Conservation (phyloP, 1,140 invertebrate species). For the Saccostrea glomerata region DNA sequence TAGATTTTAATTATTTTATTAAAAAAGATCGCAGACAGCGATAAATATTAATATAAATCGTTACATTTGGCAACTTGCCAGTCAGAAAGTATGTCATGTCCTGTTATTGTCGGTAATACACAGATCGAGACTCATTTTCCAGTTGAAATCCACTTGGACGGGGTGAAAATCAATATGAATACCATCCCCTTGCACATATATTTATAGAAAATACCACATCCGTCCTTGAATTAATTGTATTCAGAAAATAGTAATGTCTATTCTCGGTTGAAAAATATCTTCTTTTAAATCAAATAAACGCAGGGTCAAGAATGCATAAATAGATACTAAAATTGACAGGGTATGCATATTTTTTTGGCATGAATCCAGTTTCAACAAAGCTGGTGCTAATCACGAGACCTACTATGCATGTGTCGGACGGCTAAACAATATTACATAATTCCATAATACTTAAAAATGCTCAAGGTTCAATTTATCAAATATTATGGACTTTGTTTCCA, state of each 20-base stretch:
- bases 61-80: not conserved
- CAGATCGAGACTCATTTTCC: not conserved
- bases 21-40: too few relatives aligned
- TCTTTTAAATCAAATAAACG: not conserved
- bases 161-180: not conserved
- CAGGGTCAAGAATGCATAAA: not conserved
- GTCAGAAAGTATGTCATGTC: not conserved
- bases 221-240: not conserved
- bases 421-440: not conserved
- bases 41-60: not conserved
- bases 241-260: not conserved
- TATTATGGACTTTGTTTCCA: too few relatives aligned
- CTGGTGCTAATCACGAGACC: not conserved
- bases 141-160: not conserved
- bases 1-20: too few relatives aligned
- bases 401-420: not conserved
- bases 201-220: not conserved
- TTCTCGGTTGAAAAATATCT: not conserved
- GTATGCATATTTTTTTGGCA: constrained; percentile 1
- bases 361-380: not conserved
- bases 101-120: not conserved
- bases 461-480: too few relatives aligned
- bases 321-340: not conserved
- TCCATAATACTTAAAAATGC: not conserved
- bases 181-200: not conserved